Conservation (phyloP, 2,888 invertebrate species). For the Carabus problematicus region DNA sequence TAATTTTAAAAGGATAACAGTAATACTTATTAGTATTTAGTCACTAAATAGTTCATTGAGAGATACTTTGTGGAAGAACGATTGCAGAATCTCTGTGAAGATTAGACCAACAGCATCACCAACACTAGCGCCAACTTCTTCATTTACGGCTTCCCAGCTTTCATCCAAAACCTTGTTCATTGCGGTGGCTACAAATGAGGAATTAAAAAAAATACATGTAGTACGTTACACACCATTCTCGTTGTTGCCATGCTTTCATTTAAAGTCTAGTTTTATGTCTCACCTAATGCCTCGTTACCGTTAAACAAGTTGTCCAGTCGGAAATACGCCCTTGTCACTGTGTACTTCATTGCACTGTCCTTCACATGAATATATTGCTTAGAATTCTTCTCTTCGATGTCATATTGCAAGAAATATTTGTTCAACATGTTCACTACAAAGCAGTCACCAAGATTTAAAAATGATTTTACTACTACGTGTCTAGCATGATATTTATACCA, state of each 20-base stretch:
- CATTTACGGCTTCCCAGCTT: constrained; percentile 47
- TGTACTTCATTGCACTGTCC: constrained; percentile 36
- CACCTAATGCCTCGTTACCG: constrained; percentile 51
- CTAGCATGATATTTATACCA: no score
- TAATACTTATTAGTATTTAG: no score
- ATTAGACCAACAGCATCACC: constrained; percentile 26
- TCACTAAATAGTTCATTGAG: constrained; percentile 33
- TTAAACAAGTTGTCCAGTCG: constrained; percentile 51
- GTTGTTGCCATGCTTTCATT: no score
- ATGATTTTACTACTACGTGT: no score
- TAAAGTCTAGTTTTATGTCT: constrained; percentile 20
- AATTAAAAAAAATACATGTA: constrained; percentile 7
- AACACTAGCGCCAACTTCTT: constrained; percentile 45
- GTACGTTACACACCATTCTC: neutral
- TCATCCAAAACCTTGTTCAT: constrained; percentile 48
- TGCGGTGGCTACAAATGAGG: constrained; percentile 43
- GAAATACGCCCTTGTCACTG: constrained; percentile 42
- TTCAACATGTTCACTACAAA: constrained; percentile 5
- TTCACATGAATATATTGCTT: constrained; percentile 48
- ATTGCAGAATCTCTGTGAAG: constrained; percentile 9
- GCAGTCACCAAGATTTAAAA: no score
- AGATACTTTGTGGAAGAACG: constrained; percentile 38
- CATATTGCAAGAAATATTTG: constrained; percentile 45
- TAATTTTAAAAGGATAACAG: no score
- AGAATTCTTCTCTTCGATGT: constrained; percentile 48